Base-by-base conservation (phyloP, 2,113 vertebrate species). In the Rhea pennata region DNA sequence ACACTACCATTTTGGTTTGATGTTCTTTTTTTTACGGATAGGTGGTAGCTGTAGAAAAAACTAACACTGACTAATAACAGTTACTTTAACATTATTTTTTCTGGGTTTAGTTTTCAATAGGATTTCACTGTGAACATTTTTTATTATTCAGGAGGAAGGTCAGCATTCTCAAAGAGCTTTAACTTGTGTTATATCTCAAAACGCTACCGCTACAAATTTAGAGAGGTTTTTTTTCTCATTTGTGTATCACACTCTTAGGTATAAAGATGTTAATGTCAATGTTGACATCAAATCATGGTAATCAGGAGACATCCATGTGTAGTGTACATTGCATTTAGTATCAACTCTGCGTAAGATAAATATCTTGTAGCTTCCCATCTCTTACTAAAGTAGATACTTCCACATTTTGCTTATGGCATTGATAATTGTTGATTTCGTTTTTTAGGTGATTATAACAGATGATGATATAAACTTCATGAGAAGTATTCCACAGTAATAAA, bases 341-440 rank as follows among this genome's bases (percentile, higher is more conserved):
- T 80, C 42, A 79, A 6, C 5, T 12, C 24, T 62, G 9, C 40
- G 2, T 48, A 24, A 58, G 15, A 74, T 23, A 56, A 88, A 53
- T 62, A 39, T 21, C 33, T 73, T 70, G 31, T 79, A 53, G 70
- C 19, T 8, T 80, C 92, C 23, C 33, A 85, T 87, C 72, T 13
- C 74, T 91, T 79, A 31, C 50, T 50, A 46, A 71, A 94, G 20
- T 0, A 58, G 0, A 31, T 83, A 15, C 8, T 76, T 87, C 14
- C 67, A 83, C 50, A 85, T 94, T 85, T 84, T 94, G 17, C 26
- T 84, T 48, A 59, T 42, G 21, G 21, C 6, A 81, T 59, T 81
- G n/a, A 48, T 19, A 89, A 27, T 64, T 76, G 24, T 17, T 79
- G 23, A 65, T 81, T 64, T 76, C 70, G 11, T 83, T 88, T 80